Conservation (phyloP, 2,113 vertebrate genomes). For the Xenopus borealis region DNA sequence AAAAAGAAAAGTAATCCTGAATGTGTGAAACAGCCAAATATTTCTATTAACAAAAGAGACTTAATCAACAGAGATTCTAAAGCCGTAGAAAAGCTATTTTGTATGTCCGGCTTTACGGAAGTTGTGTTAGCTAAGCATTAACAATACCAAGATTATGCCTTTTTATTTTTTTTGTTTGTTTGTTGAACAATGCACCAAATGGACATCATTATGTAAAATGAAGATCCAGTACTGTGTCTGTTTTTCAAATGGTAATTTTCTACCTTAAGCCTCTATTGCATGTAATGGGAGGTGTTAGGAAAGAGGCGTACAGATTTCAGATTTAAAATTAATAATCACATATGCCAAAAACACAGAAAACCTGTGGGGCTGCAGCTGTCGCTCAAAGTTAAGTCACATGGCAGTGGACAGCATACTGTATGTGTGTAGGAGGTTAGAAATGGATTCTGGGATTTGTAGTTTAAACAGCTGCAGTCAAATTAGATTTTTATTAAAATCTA, state of each 20-base stretch:
- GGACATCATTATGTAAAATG: conserved; percentile 44
- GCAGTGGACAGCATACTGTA: no score
- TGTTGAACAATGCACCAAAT: conserved; percentile 51
- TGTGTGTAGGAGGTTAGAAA: no score
- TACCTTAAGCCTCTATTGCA: neutral
- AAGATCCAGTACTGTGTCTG: neutral
- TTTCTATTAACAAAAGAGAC: conserved; percentile 37
- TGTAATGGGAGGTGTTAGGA: no score
- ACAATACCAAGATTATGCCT: conserved; percentile 28
- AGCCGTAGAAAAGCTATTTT: conserved; percentile 26
- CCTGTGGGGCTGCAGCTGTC: no score
- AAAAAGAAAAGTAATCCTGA: conserved; percentile 36
- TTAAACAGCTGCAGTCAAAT: no score
- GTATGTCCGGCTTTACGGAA: conserved; percentile 25
- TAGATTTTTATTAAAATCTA: no score
- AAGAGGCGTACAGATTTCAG: no score
- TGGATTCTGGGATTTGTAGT: no score
- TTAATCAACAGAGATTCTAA: conserved; percentile 32
- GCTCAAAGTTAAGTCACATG: no score
- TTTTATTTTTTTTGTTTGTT: conserved; percentile 45
- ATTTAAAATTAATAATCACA: no score
- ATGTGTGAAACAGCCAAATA: conserved; percentile 13
- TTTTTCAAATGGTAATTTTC: neutral
- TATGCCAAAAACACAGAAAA: no score
- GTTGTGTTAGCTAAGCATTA: conserved; percentile 45